Evolutionary conservation across 2,113 vertebrate genomes (phyloP).

Genomic region (Sialia sialis): DNA sequence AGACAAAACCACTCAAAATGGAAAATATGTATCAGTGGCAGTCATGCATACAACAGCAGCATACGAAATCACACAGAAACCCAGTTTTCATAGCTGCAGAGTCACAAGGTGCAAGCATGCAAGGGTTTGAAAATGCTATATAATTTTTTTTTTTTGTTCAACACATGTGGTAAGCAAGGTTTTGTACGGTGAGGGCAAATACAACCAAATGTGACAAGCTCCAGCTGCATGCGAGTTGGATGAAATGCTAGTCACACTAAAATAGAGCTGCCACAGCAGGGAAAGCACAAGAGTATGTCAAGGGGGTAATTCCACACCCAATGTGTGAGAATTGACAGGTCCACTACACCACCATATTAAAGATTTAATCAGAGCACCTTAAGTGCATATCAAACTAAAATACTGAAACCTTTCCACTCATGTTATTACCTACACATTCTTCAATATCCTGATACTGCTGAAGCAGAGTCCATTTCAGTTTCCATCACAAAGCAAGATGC

Average conservation of each 20-base stretch:
- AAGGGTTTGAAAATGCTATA: background rate
- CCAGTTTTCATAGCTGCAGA: background rate
- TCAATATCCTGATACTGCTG: background rate
- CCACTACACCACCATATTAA: background rate
- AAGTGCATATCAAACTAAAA: background rate
- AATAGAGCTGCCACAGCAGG: conserved; percentile 14
- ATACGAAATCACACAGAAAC: background rate
- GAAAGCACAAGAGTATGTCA: background rate
- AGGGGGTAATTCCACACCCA: background rate
- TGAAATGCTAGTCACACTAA: background rate
- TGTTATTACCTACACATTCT: background rate
- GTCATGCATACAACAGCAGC: background rate
- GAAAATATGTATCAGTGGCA: background rate
- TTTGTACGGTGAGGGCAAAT: conserved; percentile 2
- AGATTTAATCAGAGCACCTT: background rate
- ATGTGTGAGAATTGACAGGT: background rate
- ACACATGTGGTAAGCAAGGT: background rate
- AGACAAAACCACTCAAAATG: background rate
- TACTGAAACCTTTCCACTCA: background rate
- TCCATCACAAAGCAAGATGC: background rate
- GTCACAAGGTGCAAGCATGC: background rate
- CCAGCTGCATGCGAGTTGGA: background rate
- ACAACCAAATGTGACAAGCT: background rate
- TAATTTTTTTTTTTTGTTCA: background rate
- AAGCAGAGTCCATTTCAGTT: background rate